These are phyloP conservation scores for Anneissia japonica DNA, from an alignment of 35 echinoderm and acorn worm genomes.

Conservation along the genomic window DNA sequence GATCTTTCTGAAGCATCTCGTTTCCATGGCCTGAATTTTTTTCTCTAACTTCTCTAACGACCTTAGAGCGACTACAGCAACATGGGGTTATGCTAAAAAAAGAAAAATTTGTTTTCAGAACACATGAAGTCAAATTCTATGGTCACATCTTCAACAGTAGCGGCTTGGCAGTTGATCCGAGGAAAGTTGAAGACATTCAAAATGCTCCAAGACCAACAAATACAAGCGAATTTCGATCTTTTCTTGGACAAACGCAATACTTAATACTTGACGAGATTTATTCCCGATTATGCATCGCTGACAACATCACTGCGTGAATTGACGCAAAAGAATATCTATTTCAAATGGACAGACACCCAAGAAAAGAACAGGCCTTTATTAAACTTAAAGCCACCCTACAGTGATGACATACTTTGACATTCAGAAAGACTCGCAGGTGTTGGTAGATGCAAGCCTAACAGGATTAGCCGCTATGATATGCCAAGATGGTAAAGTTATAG, in stretches of 20 bases:
- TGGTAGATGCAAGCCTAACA: too few species aligned
- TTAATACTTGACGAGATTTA: too few species aligned
- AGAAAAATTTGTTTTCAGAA: conserved; percentile 23
- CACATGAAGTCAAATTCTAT: neutral
- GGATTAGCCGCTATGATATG: too few species aligned
- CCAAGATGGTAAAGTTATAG: too few species aligned
- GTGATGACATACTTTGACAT: too few species aligned
- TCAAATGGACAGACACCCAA: conserved; percentile 44
- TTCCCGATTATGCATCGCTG: conserved; percentile 16
- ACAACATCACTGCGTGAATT: conserved; percentile 24
- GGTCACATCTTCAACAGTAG: neutral
- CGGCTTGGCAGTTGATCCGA: neutral
- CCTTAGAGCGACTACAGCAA: neutral
- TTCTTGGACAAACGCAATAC: conserved; percentile 42
- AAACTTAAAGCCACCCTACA: conserved; percentile 17
- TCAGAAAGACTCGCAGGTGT: too few species aligned
- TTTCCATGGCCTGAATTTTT: too few species aligned
- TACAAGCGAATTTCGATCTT: conserved; percentile 23
- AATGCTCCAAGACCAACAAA: conserved; percentile 25
- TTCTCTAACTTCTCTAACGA: too few species aligned
- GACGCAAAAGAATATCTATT: neutral
- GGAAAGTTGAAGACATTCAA: too few species aligned
- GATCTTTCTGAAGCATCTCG: too few species aligned
- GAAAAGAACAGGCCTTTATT: conserved; percentile 24
- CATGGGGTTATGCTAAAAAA: conserved; percentile 13